These are phyloP conservation scores for Pontoporia blainvillei DNA, from an alignment of 2,113 vertebrate species.

Conservation along the genomic window DNA sequence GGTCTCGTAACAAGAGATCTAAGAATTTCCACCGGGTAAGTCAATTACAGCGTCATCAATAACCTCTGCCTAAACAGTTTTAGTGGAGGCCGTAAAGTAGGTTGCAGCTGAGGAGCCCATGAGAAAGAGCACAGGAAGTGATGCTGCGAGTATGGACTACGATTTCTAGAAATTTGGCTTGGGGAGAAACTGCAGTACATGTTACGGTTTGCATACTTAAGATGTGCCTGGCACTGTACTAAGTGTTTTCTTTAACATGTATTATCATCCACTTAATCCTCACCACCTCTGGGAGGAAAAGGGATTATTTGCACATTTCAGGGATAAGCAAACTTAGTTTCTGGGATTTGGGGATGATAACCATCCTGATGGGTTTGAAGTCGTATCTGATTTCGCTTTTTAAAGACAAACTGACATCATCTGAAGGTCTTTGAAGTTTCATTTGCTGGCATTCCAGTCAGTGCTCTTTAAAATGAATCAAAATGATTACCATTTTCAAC, in stretches of 20 bases:
- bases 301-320: background rate
- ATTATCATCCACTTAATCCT: background rate
- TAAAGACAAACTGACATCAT: background rate
- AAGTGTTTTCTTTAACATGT: background rate
- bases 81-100: background rate
- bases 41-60: background rate
- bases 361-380: background rate
- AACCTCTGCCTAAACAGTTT: too few species aligned
- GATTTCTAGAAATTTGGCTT: background rate
- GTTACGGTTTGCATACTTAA: background rate
- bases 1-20: background rate
- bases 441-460: background rate
- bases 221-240: background rate
- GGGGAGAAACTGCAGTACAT: background rate
- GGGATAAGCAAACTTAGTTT: background rate
- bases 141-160: background rate
- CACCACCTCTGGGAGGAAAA: background rate
- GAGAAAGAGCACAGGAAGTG: background rate
- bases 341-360: background rate
- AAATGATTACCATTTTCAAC: background rate
- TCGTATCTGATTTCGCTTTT: conserved; percentile 6
- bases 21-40: background rate
- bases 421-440: background rate
- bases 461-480: conserved; percentile 10
- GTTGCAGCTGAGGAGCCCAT: background rate